Evolutionary conservation across 2,797 vertebrate genomes (phyloP), one percentile per base, ranked within the genome.

Genomic region (Micrastur ruficollis): DNA sequence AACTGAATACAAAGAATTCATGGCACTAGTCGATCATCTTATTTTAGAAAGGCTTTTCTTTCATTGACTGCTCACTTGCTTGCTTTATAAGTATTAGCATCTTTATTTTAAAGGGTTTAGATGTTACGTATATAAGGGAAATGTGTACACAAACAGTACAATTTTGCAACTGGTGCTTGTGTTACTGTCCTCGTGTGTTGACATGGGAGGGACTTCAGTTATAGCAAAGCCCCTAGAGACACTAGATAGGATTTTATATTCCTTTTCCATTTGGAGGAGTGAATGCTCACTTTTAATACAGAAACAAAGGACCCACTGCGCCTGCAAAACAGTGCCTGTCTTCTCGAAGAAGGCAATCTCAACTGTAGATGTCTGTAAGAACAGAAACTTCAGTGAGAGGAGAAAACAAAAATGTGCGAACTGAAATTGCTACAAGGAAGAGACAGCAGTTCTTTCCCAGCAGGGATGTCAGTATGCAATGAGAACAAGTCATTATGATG

Each of bases 401-500:
- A 86, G 61, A 52, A 93, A 81, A 92, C 23, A 80, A 65, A 89
- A 93, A 78, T 10, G 31, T 63, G 70, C 40, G 89, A 84, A 59
- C 26, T 75, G 63, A 71, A 90, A 89, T 74, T 81, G 71, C 73
- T 81, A 9, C 40, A 44, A 86, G n/a, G 25, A 49, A 90, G 52
- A 75, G 29, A 15, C 11, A 38, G 84, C 70, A 91, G 50, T 52
- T 84, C 75, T 31, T 36, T 73, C 81, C 67, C 94, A 95, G 73
- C 85, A 89, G 81, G 76, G 74, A 84, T 53, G 59, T 72, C 78
- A 73, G 56, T 7, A n/a, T 8, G 62, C 70, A 87, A 29, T 0
- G 3, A 78, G 81, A 87, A 71, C 94, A 93, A 94, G 91, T 93
- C 96, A 95, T 14, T 71, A 6, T 78, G 84, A 86, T 95, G 86